A percentile compares a stretch with the other conserved stretches of the same genome.
Evolutionary conservation across 2,888 invertebrate species (phyloP).

Genomic region (Ectemnius continuus): DNA sequence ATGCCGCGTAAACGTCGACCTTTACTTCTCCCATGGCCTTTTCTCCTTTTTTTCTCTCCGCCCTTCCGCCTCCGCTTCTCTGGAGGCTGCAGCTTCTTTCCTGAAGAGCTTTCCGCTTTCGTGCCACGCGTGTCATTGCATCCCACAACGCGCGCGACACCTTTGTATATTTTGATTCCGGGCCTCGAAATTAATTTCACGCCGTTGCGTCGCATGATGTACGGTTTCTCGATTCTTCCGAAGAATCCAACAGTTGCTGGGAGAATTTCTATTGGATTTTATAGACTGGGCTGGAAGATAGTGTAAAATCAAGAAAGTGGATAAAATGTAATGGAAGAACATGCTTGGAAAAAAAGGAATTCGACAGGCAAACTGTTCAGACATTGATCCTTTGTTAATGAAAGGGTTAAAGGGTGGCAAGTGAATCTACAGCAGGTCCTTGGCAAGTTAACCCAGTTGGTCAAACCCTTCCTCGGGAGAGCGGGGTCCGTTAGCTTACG

Average conservation of each 20-base stretch:
- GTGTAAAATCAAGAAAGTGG: no score
- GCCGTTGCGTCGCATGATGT: not conserved
- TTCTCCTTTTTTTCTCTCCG: slow-evolving; percentile 16
- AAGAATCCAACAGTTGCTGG: no score
- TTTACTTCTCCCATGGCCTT: slow-evolving; percentile 1
- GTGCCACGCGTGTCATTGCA: slow-evolving; percentile 18
- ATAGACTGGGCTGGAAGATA: no score
- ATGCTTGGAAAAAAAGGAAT: no score
- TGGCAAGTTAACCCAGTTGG: slow-evolving; percentile 40
- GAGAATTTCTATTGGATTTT: no score
- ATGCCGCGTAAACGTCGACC: slow-evolving; percentile 57
- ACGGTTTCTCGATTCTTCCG: no score
- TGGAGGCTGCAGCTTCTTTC: no score
- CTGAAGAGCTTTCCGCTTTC: slow-evolving; percentile 21
- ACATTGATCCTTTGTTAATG: no score
- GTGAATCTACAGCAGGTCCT: not conserved
- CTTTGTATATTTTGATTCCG: slow-evolving; percentile 29
- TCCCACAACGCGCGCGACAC: not conserved
- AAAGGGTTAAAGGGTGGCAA: no score
- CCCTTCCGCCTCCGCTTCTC: not conserved
- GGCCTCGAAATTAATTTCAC: slow-evolving; percentile 8
- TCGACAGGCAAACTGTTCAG: no score
- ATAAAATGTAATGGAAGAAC: no score
- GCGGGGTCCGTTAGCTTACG: slow-evolving; percentile 6
- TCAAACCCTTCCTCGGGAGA: slow-evolving; percentile 7